Evolutionary conservation across 2,888 invertebrate species (phyloP).

Genomic region (Aleiodes testaceus): DNA sequence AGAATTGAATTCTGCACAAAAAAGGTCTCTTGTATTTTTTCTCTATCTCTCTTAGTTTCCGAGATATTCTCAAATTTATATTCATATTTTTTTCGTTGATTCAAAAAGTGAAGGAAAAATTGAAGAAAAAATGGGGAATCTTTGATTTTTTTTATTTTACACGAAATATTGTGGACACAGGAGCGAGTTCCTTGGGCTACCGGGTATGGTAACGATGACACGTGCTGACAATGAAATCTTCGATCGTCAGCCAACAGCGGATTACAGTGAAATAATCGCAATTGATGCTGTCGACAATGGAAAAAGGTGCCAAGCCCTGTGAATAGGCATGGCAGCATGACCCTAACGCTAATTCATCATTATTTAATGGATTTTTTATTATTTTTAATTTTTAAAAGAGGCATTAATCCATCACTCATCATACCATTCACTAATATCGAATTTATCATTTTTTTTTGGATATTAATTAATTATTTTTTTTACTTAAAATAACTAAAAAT

Average conservation of each 20-base stretch:
- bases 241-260: slow-evolving; percentile 63
- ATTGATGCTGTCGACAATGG: slow-evolving; percentile 67
- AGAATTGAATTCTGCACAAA: too few species aligned
- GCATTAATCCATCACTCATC: slow-evolving; percentile 12
- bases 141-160: not conserved
- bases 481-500: not conserved
- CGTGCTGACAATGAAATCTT: slow-evolving; percentile 76
- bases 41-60: too few species aligned
- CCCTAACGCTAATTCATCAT: slow-evolving; percentile 37
- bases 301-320: slow-evolving; percentile 66
- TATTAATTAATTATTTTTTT: not conserved
- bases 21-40: too few species aligned
- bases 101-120: slow-evolving; percentile 10
- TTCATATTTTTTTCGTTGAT: too few species aligned
- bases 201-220: slow-evolving; percentile 83
- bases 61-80: too few species aligned
- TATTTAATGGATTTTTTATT: slow-evolving; percentile 12
- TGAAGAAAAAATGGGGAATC: not conserved
- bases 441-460: not conserved
- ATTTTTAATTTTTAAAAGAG: not conserved
- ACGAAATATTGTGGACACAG: slow-evolving; percentile 69
- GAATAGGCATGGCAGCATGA: slow-evolving; percentile 61
- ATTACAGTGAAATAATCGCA: slow-evolving; percentile 60
- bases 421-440: slow-evolving; percentile 1
- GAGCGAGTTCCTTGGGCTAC: slow-evolving; percentile 82